phyloP scores from a whole-genome alignment of 2,888 invertebrate species.

The Apeira syringaria region DNA sequence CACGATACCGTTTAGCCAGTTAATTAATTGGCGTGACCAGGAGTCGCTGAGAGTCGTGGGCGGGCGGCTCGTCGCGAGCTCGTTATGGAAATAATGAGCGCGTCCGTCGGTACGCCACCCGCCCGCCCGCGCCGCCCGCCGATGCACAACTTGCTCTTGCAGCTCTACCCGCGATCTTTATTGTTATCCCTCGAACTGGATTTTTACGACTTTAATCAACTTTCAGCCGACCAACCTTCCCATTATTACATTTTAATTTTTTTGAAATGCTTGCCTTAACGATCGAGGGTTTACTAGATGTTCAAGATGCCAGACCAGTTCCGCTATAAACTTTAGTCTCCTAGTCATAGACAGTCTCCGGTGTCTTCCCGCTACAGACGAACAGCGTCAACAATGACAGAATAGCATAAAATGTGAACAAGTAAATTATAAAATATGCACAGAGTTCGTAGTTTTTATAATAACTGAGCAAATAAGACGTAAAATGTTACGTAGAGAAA shows the following conservation, averaged over 20 bases:
- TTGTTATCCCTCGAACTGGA: slow-evolving; percentile 54
- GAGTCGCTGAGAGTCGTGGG: slow-evolving; percentile 49
- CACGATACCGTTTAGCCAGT: slow-evolving; percentile 80
- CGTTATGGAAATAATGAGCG: slow-evolving; percentile 78
- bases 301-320: neutral
- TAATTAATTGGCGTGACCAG: slow-evolving; percentile 79
- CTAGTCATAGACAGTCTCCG: too few species aligned
- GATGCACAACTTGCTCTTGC: slow-evolving; percentile 59
- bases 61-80: slow-evolving; percentile 60
- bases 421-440: neutral
- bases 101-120: slow-evolving; percentile 54
- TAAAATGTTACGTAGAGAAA: slow-evolving; percentile 43
- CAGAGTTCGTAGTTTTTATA: slow-evolving; percentile 13
- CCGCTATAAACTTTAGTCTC: too few species aligned
- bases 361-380: too few species aligned
- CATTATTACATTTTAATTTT: slow-evolving; percentile 26
- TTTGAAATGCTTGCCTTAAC: slow-evolving; percentile 6
- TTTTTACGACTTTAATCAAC: slow-evolving; percentile 55
- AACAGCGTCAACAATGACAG: too few species aligned
- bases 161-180: slow-evolving; percentile 51
- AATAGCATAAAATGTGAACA: too few species aligned
- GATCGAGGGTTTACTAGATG: neutral
- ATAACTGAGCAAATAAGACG: slow-evolving; percentile 42
- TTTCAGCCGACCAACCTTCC: slow-evolving; percentile 30
- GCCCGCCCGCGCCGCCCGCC: slow-evolving; percentile 27